Percentiles rank a stretch among this genome's conserved stretches.
Evolutionary conservation across 1,140 invertebrate species (phyloP).

Genomic region (Holcopasites calliopsidis): DNA sequence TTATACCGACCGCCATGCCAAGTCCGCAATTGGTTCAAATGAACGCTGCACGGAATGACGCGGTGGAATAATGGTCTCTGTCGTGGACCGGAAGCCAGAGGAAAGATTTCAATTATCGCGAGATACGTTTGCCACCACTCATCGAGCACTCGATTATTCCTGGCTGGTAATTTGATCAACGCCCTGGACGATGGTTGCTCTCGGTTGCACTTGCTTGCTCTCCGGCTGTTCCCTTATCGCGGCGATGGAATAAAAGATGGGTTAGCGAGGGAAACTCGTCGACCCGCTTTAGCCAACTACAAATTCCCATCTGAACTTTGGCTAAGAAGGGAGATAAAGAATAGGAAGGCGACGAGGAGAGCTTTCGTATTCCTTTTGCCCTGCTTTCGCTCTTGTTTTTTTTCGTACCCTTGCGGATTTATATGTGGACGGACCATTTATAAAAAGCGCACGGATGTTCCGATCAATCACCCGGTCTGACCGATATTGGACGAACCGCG

Average conservation of each 20-base stretch:
- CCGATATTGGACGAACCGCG: constrained; percentile 61
- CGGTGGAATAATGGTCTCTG: constrained; percentile 15
- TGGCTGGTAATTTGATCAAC: constrained; percentile 33
- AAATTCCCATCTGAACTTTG: no score
- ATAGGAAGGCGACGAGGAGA: no score
- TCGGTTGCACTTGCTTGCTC: neutral
- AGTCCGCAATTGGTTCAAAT: neutral
- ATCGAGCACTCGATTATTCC: constrained; percentile 32
- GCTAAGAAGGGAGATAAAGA: no score
- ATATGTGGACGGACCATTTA: constrained; percentile 36
- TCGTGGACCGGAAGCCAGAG: constrained; percentile 26
- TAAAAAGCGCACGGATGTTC: constrained; percentile 53
- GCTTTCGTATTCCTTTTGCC: no score
- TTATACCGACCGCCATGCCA: neutral
- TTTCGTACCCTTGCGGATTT: constrained; percentile 48
- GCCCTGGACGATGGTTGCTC: constrained; percentile 10
- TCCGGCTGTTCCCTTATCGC: neutral
- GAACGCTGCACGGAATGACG: neutral
- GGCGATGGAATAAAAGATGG: no score
- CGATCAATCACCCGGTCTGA: constrained; percentile 62
- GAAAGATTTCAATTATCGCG: constrained; percentile 43
- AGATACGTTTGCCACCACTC: constrained; percentile 30
- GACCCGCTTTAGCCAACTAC: no score
- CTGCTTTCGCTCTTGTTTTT: no score
- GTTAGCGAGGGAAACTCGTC: no score